Conservation (phyloP, 1,140 invertebrate species). For the Harlomillsia oculata region DNA sequence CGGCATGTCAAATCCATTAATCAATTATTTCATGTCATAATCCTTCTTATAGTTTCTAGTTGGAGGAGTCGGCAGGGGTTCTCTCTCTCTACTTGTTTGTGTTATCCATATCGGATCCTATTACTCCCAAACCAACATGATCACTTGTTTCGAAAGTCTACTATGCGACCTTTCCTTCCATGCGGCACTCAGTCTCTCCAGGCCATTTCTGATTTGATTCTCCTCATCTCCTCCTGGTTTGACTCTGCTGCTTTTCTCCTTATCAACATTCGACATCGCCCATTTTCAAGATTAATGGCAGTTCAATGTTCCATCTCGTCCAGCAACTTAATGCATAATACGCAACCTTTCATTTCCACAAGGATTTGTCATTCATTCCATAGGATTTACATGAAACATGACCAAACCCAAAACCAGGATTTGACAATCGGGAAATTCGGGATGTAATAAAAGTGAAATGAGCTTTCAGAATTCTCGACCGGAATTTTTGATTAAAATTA, state of each 20-base stretch:
- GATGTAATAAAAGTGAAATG: no score
- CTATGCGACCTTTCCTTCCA: neutral
- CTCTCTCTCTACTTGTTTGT: slow-evolving; percentile 3
- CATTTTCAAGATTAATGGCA: slow-evolving; percentile 14
- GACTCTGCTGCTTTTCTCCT: neutral
- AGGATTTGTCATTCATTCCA: no score
- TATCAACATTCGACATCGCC: slow-evolving; percentile 14
- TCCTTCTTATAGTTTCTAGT: slow-evolving; percentile 4
- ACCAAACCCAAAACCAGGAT: no score
- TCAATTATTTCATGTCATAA: slow-evolving; percentile 21
- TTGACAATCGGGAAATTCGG: no score
- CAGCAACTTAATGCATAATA: no score
- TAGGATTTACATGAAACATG: no score
- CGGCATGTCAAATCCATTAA: slow-evolving; percentile 25
- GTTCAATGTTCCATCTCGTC: no score
- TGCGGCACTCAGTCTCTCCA: neutral
- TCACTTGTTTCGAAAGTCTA: neutral
- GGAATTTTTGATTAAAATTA: no score
- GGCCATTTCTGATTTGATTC: neutral
- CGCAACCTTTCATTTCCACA: no score
- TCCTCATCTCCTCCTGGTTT: neutral
- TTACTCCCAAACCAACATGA: neutral
- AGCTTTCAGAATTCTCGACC: no score
- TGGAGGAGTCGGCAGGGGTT: slow-evolving; percentile 1
- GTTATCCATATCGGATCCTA: slow-evolving; percentile 8